Conservation (phyloP, 2,113 vertebrate species). For the Syngnathus typhle region DNA sequence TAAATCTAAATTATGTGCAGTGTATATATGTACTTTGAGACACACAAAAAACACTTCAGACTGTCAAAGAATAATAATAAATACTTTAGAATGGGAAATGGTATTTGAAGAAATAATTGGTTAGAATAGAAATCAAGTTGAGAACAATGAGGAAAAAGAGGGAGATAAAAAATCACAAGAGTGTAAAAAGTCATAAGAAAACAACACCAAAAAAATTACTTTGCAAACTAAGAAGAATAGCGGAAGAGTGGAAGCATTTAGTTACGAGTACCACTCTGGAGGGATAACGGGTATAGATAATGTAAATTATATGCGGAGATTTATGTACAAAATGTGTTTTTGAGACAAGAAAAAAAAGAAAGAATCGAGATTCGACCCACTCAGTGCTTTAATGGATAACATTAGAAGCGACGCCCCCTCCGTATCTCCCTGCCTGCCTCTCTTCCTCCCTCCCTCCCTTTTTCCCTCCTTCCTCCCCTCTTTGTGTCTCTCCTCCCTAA, state of each 20-base stretch:
- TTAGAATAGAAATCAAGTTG: too few species aligned
- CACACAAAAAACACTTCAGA: background rate
- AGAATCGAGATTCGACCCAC: slow-evolving; percentile 33
- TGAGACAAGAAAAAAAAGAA: background rate
- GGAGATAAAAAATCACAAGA: too few species aligned
- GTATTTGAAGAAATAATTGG: too few species aligned
- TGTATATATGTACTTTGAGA: background rate
- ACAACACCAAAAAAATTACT: too few species aligned
- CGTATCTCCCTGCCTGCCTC: slow-evolving; percentile 16
- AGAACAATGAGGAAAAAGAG: too few species aligned
- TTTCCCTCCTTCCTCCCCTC: slow-evolving; percentile 41
- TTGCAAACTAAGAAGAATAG: too few species aligned
- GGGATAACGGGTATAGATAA: background rate
- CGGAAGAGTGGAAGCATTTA: background rate
- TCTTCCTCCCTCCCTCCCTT: slow-evolving; percentile 18
- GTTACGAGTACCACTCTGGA: background rate
- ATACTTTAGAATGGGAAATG: too few species aligned
- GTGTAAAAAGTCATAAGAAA: too few species aligned
- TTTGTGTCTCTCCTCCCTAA: background rate
- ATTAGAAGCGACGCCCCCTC: slow-evolving; percentile 42
- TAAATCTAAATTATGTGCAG: background rate
- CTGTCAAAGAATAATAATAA: too few species aligned
- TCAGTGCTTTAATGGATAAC: slow-evolving; percentile 16
- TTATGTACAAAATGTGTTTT: background rate
- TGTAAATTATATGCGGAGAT: background rate